Evolutionary conservation across 2,113 vertebrate species (phyloP), one percentile per base, ranked within the genome.

Genomic region (Saimiri boliviensis): DNA sequence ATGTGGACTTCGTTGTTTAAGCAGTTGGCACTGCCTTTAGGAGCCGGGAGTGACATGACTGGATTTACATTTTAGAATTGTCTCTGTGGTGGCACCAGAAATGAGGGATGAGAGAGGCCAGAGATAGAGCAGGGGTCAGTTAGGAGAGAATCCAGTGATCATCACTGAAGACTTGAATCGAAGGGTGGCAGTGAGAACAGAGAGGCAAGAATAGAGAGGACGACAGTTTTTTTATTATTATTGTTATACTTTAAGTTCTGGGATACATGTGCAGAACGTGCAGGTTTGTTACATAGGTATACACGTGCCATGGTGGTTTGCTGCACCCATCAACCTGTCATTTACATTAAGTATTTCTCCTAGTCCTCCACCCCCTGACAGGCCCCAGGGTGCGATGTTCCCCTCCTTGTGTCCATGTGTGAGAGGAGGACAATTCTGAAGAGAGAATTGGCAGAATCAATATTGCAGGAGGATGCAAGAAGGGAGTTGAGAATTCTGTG

Each of bases 381-480:
- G 60, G 60, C 60, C 27, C 27, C 13, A 4, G 27, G 30, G 12
- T 63, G 60, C 32, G 60, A 63, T 27, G 60, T 63, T 63, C 60
- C 60, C 60, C 12, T 63, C 60, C 60, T 27, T 63, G 27, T 14
- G 60, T 63, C 27, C 60, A 63, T 32, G 60, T 32, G 60, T 63
- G 27, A 63, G 60, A 32, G 27, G 27, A 63, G 27, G 60, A 5
- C 54, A 52, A 5, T n/a, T n/a, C 19, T 73, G 82, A 94, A 23
- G 37, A n/a, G 12, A 6, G 47, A 35, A 42, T 9, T 40, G 49
- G 10, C 54, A 89, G 87, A 58, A 42, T 4, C n/a, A 40, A 68
- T 11, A 0, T 0, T 49, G 70, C 11, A 0, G 0, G 37, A 58
- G 40, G 86, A 32, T 47, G 47, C 47, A 5, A 77, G 8, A 30